Evolutionary conservation across 2,113 vertebrate species (phyloP), one percentile per base, ranked within the genome.

Genomic region (Chaenogobius annularis): DNA sequence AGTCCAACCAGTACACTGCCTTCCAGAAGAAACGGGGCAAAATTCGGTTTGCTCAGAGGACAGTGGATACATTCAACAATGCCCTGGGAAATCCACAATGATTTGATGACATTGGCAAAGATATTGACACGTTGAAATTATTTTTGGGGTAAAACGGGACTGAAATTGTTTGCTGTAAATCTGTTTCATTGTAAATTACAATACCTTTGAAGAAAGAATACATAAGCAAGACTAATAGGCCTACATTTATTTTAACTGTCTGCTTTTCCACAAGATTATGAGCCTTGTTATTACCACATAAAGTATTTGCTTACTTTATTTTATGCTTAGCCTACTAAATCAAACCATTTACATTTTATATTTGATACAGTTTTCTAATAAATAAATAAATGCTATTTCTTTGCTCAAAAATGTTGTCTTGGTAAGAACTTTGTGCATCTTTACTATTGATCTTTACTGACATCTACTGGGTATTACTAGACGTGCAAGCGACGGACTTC

Each of bases 1-100:
- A 95, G 85, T 95, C 94, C 23, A 95, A 95, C 0, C 93, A 96
- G 87, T 88, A 78, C 71, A 91, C 90, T 0, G 78, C 87, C 56
- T 82, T 78, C 50, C 56, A 71, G 55, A 91, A 85, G 77, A 86
- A 91, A 26, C 67, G 90, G 12, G 91, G 90, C 22, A 91, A 84
- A 37, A 54, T 94, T 13, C 83, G 87, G 11, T 89, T 94, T 58
- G 63, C 69, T 72, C 56, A 80, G 23, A 90, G 93, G 85, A 89
- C 91, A 0, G 9, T 47, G 3, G 84, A 72, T n/a, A 80, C 31
- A 19, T 31, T 93, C 3, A 67, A 62, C 11, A 44, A 75, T 22
- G 81, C 47, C 9, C 86, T 89, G 55, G 78, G 80, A 63, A 68
- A 5, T 8, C 17, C 11, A 2, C 55, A 17, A 1, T 63, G 31